phyloP scores from a whole-genome alignment of 2,797 vertebrate species.

The Danio jaintianensis region DNA sequence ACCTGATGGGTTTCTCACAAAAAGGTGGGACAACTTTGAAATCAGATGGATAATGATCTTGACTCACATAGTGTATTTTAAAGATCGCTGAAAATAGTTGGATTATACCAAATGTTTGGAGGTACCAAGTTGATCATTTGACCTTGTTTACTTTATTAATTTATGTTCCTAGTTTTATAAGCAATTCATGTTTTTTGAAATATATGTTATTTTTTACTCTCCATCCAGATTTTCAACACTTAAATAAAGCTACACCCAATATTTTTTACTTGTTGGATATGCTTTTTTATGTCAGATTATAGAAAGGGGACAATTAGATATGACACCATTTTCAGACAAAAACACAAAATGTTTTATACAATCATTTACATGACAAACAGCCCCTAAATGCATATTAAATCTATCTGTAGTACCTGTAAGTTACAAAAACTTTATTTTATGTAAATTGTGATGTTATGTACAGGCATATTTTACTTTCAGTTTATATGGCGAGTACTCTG shows the following conservation, averaged over 20 bases:
- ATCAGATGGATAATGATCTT: not conserved
- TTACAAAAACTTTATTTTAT: too few species aligned
- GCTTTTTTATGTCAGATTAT: not conserved
- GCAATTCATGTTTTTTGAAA: not conserved
- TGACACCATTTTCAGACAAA: too few species aligned
- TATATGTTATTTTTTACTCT: not conserved
- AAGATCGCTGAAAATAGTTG: not conserved
- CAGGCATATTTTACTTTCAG: too few species aligned
- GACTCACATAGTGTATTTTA: not conserved
- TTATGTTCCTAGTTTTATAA: not conserved
- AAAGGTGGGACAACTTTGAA: not conserved
- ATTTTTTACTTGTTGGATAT: not conserved
- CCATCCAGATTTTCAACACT: not conserved
- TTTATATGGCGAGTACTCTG: too few species aligned
- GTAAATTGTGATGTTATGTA: too few species aligned
- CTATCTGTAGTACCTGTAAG: too few species aligned
- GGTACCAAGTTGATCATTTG: too few species aligned
- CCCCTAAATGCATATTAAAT: too few species aligned
- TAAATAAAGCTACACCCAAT: not conserved
- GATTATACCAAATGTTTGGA: too few species aligned
- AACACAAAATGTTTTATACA: too few species aligned
- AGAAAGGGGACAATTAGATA: not conserved
- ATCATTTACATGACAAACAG: too few species aligned
- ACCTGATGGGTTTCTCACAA: conserved; percentile 14
- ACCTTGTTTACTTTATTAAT: not conserved